Base-by-base conservation (phyloP, 2,797 vertebrate genomes). In the Acipenser oxyrinchus region DNA sequence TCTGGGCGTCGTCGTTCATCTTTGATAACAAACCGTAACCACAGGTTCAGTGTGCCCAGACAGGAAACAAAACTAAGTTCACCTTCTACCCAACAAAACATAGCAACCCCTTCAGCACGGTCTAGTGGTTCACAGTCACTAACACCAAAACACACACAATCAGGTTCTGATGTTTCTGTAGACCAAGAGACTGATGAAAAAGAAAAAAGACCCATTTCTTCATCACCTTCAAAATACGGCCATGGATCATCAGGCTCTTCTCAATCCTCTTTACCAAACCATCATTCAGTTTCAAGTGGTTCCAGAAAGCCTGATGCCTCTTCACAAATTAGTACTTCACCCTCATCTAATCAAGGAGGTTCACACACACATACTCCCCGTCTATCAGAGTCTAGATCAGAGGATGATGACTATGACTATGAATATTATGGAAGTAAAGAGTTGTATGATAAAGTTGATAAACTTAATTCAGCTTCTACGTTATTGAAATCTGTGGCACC, bases 141-240 rank as follows among this genome's bases (percentile, higher is more conserved):
- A 70, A 83, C 0, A 69, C 75, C 78, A 60, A 78, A 85, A 70
- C 80, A 72, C 67, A 75, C 78, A 67, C 69, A 65, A 59, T 73
- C 75, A 60, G 70, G 48, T 6, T 8, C 55, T 49, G 68, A 72
- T 0, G 64, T 73, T 4, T 74, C 68, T 70, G 73, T 72, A 9
- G 73, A 23, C 63, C 86, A 86, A 73, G 87, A 88, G 61, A 81
- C 75, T 49, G 83, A 76, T 63, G 81, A 83, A 11, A 76, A 74
- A 73, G 68, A 74, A 65, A 85, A 66, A 69, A 82, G 75, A 10
- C 52, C 75, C 10, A 81, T 74, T 6, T 77, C 78, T 7, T 77
- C 66, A 23, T 77, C 82, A 57, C 82, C 76, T 10, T 67, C 82
- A 63, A 75, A 88, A 66, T 78, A 86, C 79, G 75, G 68, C 60